Evolutionary conservation across 2,888 invertebrate genomes (phyloP).

Genomic region (Lamproptera curius): DNA sequence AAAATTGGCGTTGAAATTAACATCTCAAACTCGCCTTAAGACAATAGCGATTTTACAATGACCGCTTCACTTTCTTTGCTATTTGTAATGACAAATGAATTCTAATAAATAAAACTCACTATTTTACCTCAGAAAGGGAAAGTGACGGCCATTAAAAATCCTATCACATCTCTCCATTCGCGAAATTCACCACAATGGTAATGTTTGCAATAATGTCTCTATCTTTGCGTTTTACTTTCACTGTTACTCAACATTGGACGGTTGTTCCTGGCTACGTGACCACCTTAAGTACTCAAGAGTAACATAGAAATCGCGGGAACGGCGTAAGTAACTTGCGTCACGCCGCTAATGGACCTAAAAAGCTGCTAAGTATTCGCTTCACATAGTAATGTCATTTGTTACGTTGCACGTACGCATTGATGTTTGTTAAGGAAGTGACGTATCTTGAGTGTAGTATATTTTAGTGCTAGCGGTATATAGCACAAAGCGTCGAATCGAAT

Average conservation of each 20-base stretch:
- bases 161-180: not conserved
- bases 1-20: no score
- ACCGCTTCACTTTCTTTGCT: no score
- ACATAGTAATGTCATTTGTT: constrained; percentile 7
- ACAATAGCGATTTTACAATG: no score
- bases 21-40: no score
- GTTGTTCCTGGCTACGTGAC: constrained; percentile 10
- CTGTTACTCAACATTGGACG: constrained; percentile 17
- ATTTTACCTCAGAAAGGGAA: no score
- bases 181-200: constrained; percentile 2
- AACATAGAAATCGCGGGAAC: constrained; percentile 18
- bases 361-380: constrained; percentile 8
- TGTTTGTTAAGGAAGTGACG: no score
- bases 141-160: not conserved
- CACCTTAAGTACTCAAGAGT: constrained; percentile 13
- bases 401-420: no score
- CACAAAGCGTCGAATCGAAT: no score
- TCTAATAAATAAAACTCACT: no score
- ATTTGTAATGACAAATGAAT: no score
- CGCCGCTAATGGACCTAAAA: constrained; percentile 12
- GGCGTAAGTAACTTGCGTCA: constrained; percentile 13
- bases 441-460: no score
- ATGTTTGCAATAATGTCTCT: constrained; percentile 2
- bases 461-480: no score
- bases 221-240: constrained; percentile 16